These are phyloP conservation scores for Gallinago nigripennis DNA, from an alignment of 2,797 vertebrate genomes.

Conservation along the genomic window DNA sequence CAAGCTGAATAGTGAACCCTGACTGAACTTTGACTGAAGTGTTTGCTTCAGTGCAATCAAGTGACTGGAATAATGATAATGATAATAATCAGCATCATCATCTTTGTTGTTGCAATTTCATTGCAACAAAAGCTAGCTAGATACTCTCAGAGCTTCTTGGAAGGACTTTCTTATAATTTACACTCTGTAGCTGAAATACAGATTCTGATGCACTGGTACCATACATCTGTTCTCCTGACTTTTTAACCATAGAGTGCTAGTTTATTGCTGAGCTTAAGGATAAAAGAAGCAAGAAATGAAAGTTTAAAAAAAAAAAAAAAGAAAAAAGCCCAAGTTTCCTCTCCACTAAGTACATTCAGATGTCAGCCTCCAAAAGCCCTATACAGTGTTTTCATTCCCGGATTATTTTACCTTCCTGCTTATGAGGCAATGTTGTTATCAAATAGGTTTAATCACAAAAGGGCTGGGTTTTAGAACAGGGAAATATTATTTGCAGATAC, in stretches of 20 bases:
- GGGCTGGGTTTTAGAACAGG: background rate
- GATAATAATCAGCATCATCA: background rate
- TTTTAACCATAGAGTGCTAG: conserved; percentile 85
- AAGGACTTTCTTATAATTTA: conserved; percentile 45
- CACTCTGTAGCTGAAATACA: conserved; percentile 59
- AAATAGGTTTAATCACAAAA: conserved; percentile 49
- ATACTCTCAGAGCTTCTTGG: background rate
- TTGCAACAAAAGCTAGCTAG: background rate
- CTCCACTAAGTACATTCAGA: conserved; percentile 82
- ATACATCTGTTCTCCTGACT: conserved; percentile 82
- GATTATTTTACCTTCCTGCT: conserved; percentile 59
- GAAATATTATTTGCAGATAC: conserved; percentile 28
- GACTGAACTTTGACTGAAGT: background rate
- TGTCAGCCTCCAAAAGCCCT: conserved; percentile 62
- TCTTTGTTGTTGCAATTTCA: background rate
- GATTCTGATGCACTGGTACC: conserved; percentile 61
- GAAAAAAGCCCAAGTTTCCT: conserved; percentile 49
- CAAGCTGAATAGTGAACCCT: background rate
- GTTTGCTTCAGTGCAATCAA: background rate
- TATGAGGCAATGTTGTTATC: conserved; percentile 39
- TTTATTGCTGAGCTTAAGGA: conserved; percentile 85
- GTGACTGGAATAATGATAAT: background rate
- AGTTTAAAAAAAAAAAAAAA: conserved; percentile 57
- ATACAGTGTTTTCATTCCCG: conserved; percentile 39
- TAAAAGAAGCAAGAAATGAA: conserved; percentile 84